Evolutionary conservation across 2,888 invertebrate species (phyloP).

Genomic region (Apamea monoglypha): DNA sequence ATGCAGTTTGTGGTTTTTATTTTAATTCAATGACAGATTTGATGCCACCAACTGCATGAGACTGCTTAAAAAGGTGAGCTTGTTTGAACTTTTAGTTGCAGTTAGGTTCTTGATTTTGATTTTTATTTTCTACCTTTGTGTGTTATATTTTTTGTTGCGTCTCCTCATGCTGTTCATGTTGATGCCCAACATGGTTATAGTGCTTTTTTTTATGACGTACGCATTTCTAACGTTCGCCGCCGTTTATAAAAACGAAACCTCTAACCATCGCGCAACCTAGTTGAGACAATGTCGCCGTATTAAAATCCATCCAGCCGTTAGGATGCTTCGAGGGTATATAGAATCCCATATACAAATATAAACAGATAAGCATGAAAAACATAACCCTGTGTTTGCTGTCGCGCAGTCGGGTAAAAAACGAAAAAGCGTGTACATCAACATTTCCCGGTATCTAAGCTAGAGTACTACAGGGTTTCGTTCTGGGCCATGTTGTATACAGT

Average conservation of each 20-base stretch:
- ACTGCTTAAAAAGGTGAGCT: too few relatives aligned
- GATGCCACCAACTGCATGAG: too few relatives aligned
- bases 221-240: too few relatives aligned
- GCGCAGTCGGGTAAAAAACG: background rate
- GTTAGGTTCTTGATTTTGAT: too few relatives aligned
- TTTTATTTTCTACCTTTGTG: too few relatives aligned
- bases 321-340: background rate
- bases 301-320: background rate
- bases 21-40: background rate
- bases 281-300: background rate
- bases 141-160: too few relatives aligned
- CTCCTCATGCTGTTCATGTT: background rate
- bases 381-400: too few relatives aligned
- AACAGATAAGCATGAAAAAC: background rate
- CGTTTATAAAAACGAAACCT: background rate
- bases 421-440: background rate
- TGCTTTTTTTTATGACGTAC: background rate
- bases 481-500: background rate
- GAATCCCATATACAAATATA: background rate
- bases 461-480: background rate
- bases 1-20: background rate
- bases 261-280: background rate
- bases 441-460: background rate
- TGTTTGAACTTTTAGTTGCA: too few relatives aligned
- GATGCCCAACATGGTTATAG: background rate